Conservation (phyloP, 2,797 vertebrate species). For the Hozukius guyotensis region DNA sequence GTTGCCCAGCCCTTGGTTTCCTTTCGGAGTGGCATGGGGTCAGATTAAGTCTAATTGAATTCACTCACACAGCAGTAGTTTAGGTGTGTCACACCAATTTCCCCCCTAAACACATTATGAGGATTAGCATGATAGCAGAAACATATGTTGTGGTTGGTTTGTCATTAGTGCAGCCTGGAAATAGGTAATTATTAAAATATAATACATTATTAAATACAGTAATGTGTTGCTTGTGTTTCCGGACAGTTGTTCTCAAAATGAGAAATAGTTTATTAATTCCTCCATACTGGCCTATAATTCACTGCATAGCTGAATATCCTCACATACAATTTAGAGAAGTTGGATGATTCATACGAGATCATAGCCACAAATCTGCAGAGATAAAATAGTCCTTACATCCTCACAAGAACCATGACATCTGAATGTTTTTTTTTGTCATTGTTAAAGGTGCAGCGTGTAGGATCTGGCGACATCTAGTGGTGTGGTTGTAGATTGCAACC, state of each 20-base stretch:
- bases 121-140: conserved; percentile 58
- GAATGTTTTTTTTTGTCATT: background rate
- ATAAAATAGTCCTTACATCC: background rate
- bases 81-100: conserved; percentile 69
- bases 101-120: conserved; percentile 60
- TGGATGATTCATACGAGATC: background rate
- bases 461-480: too few species aligned
- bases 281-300: background rate
- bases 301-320: background rate
- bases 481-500: too few species aligned
- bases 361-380: background rate
- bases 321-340: background rate
- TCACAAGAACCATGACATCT: background rate
- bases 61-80: conserved; percentile 78
- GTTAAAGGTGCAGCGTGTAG: background rate
- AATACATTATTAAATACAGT: background rate
- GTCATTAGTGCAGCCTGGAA: conserved; percentile 13
- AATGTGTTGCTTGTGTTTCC: background rate
- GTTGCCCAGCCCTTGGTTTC: conserved; percentile 72
- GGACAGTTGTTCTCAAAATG: background rate
- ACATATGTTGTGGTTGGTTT: conserved; percentile 40
- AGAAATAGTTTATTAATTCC: background rate
- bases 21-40: conserved; percentile 79
- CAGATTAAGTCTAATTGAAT: conserved; percentile 82
- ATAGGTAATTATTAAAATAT: background rate